Percentiles rank a stretch among this genome's conserved stretches.
Evolutionary conservation across 2,797 vertebrate genomes (phyloP).

Genomic region (Spatula clypeata): DNA sequence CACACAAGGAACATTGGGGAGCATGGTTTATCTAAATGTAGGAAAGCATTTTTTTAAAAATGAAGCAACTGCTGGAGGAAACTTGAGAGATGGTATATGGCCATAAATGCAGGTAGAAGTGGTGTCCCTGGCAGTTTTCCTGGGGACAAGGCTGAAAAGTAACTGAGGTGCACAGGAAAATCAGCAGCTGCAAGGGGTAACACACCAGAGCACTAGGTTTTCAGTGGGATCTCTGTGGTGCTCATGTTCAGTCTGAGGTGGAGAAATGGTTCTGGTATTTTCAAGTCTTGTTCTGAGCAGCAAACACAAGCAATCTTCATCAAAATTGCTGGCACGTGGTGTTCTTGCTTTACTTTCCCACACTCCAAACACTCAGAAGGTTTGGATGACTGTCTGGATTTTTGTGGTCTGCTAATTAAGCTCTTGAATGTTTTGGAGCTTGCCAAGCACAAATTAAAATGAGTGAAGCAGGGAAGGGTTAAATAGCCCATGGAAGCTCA

Average conservation of each 20-base stretch:
- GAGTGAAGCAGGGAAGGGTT: conserved; percentile 47
- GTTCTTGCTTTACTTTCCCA: conserved; percentile 55
- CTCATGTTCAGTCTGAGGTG: neutral
- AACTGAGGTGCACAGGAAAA: neutral
- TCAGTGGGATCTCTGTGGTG: neutral
- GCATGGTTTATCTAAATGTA: neutral
- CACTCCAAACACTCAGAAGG: neutral
- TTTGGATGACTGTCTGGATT: conserved; percentile 52
- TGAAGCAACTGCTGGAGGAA: neutral
- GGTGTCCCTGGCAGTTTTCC: neutral
- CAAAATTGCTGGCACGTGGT: neutral
- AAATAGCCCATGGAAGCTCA: neutral
- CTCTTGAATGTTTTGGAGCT: conserved; percentile 24
- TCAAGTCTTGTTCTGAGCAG: neutral
- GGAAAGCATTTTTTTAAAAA: neutral
- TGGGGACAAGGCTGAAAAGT: neutral
- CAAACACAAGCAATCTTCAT: neutral
- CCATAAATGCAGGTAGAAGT: neutral
- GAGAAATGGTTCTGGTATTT: neutral
- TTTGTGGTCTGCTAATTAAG: conserved; percentile 63
- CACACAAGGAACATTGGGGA: neutral
- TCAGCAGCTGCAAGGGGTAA: neutral
- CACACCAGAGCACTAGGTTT: neutral
- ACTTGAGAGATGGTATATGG: neutral
- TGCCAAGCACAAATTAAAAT: conserved; percentile 27